A percentile compares a stretch with the other conserved stretches of the same genome.
Evolutionary conservation across 2,888 invertebrate genomes (phyloP).

Genomic region (Heteromurus nitidus): DNA sequence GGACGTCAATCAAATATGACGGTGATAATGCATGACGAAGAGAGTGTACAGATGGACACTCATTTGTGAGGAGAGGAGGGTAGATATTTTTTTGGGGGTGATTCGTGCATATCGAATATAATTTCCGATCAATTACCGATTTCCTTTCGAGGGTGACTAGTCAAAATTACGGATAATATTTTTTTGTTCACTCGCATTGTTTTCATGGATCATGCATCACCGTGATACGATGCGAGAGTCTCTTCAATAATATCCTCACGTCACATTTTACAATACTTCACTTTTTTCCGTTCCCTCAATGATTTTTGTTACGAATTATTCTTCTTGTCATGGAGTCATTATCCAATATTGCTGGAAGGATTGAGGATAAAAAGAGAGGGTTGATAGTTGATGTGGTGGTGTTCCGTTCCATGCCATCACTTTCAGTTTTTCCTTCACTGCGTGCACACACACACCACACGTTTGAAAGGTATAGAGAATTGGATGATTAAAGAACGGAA

Average conservation of each 20-base stretch:
- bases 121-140: constrained; percentile 74
- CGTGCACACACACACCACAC: no score
- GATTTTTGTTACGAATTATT: constrained; percentile 37
- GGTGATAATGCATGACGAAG: background rate
- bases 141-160: constrained; percentile 64
- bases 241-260: no score
- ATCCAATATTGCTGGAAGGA: constrained; percentile 50
- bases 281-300: no score
- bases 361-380: background rate
- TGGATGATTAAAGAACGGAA: constrained; percentile 52
- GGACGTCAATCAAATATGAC: background rate
- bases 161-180: no score
- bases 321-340: constrained; percentile 57
- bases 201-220: constrained; percentile 20
- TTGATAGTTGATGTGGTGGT: no score
- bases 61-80: no score
- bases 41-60: constrained; percentile 32
- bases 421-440: no score
- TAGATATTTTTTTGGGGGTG: no score
- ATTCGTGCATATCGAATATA: constrained; percentile 73
- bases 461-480: no score
- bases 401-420: no score
- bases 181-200: constrained; percentile 25
- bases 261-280: no score
- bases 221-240: background rate